Base-by-base conservation (phyloP, 1,140 invertebrate species). In the Drosophila bocki region DNA sequence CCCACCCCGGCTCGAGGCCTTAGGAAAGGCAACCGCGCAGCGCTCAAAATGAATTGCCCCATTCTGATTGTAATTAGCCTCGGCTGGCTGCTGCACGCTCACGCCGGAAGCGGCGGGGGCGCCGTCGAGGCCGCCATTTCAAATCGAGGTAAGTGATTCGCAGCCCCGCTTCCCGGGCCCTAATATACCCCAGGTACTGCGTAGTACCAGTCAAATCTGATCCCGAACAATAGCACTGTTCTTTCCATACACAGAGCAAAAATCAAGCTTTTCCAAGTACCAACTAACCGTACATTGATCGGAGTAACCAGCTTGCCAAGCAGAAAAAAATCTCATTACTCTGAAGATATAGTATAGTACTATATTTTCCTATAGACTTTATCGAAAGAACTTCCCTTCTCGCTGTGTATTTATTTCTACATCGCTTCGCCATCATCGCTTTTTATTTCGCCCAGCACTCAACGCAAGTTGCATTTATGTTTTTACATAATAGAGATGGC, bases 21-120 rank as follows among this genome's bases (percentile, higher is more conserved):
- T 7, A 69, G 67, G 32, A 70, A 70, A 68, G 48, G 59, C 68
- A 51, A 58, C 58, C 78, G 63, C 37, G 57, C 54, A 54, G 17
- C 76, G 57, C 39, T 77, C 53, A 87, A 79, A 86, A 91, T 90
- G 91, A 91, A 88, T 88, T 92, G 91, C 79, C 91, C 91, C 81
- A 88, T 92, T 91, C 84, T 92, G 80, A 81, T 92, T 79, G 84
- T 92, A 92, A 92, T 92, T 92, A 92, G 88, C 86, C 83, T 92
- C 33, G 91, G 72, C 69, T 91, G 87, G 65, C 62, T 92, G 71
- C 61, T 92, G 63, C 82, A 87, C 75, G 78, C 82, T 47, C 72
- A 78, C 42, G 42, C 42, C 72, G 75, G 53, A 68, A 70, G 75
- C 77, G 37, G 53, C 35, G 69, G 78, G 35, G 63, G 75, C 62